A percentile compares a stretch with the other conserved stretches of the same genome.
Conservation (phyloP, 2,113 vertebrate genomes). For the Helogale parvula region DNA sequence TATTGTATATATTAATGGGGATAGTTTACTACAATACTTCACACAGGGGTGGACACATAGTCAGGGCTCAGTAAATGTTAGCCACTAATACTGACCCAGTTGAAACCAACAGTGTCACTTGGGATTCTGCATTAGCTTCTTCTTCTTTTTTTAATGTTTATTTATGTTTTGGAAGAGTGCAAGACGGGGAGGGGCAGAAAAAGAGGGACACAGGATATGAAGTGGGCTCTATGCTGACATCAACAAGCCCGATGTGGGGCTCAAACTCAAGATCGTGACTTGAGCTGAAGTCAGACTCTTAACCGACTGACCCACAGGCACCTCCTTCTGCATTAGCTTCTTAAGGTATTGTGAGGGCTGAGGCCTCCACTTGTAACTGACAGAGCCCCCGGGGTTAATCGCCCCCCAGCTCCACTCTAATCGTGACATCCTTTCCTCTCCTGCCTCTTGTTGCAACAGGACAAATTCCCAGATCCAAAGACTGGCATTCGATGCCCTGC, state of each 20-base stretch:
- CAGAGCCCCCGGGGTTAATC: not conserved
- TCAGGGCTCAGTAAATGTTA: not conserved
- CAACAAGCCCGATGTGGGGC: too few relatives aligned
- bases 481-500: not conserved
- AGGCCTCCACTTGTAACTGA: not conserved
- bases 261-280: too few relatives aligned
- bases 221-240: too few relatives aligned
- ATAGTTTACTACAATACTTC: not conserved
- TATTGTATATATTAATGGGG: not conserved
- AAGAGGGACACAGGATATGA: too few relatives aligned
- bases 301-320: too few relatives aligned
- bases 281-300: too few relatives aligned
- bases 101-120: not conserved
- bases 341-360: not conserved
- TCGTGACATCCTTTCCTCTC: not conserved
- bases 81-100: not conserved
- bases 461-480: not conserved
- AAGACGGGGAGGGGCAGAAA: too few relatives aligned
- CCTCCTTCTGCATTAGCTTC: not conserved
- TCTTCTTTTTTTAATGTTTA: too few relatives aligned
- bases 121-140: not conserved
- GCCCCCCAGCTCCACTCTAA: not conserved
- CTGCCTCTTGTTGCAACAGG: not conserved
- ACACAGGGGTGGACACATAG: not conserved
- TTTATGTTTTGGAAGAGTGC: too few relatives aligned